These are phyloP conservation scores for Eidolon helvum DNA, from an alignment of 2,113 vertebrate genomes.

Conservation along the genomic window DNA sequence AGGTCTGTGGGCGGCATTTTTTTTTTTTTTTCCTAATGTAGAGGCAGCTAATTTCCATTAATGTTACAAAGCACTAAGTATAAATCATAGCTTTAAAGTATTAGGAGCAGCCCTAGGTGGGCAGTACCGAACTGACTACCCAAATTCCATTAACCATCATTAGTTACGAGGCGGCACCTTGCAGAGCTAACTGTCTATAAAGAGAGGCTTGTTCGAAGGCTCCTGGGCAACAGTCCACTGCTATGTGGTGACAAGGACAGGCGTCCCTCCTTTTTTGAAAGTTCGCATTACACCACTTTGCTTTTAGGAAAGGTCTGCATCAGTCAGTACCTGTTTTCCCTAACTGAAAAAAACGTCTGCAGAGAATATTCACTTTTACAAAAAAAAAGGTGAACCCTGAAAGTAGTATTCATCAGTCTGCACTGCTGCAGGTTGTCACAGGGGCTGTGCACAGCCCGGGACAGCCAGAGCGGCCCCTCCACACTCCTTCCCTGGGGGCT, in stretches of 20 bases:
- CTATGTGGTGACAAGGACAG: not conserved
- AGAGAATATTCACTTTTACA: not conserved
- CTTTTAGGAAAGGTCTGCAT: not conserved
- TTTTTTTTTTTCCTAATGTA: not conserved
- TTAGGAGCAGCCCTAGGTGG: not conserved
- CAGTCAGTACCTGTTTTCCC: not conserved
- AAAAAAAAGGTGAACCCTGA: not conserved
- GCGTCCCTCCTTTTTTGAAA: not conserved
- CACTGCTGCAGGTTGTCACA: not conserved
- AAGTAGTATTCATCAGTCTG: not conserved
- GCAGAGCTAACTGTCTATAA: not conserved
- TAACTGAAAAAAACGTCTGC: not conserved
- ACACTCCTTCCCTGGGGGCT: not conserved
- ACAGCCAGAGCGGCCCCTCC: fast-evolving
- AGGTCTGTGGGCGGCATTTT: not conserved
- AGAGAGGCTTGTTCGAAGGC: not conserved
- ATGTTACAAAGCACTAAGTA: not conserved
- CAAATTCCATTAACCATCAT: not conserved
- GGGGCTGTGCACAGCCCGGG: not conserved
- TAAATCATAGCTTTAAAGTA: not conserved
- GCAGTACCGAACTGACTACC: not conserved
- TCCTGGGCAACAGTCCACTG: not conserved
- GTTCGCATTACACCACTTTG: not conserved
- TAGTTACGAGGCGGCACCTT: not conserved
- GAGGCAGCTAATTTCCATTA: not conserved